Evolutionary conservation across 2,797 vertebrate genomes (phyloP), one percentile per base, ranked within the genome.

Genomic region (Anas georgica): DNA sequence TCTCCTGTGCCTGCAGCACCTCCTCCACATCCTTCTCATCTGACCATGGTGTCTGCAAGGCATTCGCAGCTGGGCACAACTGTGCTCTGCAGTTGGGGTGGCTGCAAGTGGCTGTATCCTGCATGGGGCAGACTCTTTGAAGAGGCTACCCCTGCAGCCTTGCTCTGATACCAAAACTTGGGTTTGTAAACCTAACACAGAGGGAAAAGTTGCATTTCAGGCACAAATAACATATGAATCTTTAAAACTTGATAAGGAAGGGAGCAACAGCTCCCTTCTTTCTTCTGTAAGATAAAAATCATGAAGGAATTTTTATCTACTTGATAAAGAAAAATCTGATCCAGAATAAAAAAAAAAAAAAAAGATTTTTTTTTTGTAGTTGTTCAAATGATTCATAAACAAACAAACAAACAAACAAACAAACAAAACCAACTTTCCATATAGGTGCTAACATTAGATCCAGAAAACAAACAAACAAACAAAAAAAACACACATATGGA

Each of bases 81-180:
- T n/a, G 6, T 91, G 29, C 5, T 5, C 16, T 58, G 18, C 1
- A 3, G 4, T 25, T 28, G 8, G 83, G 31, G 10, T 4, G 1
- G 41, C 22, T 74, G 56, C 29, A 92, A 63, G 9, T 5, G 7
- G 12, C 14, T 73, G 17, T 62, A 5, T 59, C 25, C 4, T 11
- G 64, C 13, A 21, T 3, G 2, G 17, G 29, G 17, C 22, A 82
- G 8, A 9, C 17, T 56, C 10, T 80, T 88, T 6, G 23, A 13
- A 29, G 1, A 50, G 41, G 45, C 3, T 12, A 74, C 2, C 4
- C 7, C 12, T 73, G 10, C 15, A 31, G 48, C 18, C 17, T 31
- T 21, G 2, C 3, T 6, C 6, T 2, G 3, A 7, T 26, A 43
- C 7, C 39, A 33, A 88, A 91, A 46, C 2, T 0, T 1, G 58